A percentile compares a stretch with the other conserved stretches of the same genome.
phyloP scores from a whole-genome alignment of 2,113 vertebrate species.

The Sander lucioperca region DNA sequence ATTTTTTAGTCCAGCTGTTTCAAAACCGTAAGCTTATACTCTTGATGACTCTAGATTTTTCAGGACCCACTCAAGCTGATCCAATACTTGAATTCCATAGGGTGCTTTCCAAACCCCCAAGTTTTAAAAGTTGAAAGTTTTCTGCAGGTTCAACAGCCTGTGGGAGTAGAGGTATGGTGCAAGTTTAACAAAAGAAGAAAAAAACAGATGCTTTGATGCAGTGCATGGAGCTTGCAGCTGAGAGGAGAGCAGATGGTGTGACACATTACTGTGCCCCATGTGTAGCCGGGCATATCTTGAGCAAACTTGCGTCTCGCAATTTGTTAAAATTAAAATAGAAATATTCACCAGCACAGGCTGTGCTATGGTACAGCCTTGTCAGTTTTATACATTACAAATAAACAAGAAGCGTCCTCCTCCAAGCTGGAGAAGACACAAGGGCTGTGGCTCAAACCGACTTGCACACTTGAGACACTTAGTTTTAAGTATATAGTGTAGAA shows the following conservation, averaged over 20 bases:
- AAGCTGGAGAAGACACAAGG: background rate
- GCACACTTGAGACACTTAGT: no score
- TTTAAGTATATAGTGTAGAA: no score
- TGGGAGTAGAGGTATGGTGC: background rate
- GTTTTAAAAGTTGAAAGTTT: constrained; percentile 19
- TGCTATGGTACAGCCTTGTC: background rate
- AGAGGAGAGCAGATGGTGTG: constrained; percentile 43
- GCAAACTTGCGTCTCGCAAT: constrained; percentile 4
- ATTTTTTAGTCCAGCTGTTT: constrained; percentile 2
- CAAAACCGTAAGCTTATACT: background rate
- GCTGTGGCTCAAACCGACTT: no score
- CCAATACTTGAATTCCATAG: constrained; percentile 12
- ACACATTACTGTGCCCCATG: constrained; percentile 31
- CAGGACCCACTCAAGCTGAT: constrained; percentile 1
- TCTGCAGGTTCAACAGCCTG: constrained; percentile 15
- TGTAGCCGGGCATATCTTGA: constrained; percentile 16
- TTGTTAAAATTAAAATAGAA: constrained; percentile 40
- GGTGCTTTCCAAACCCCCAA: background rate
- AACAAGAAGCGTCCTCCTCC: constrained; percentile 5
- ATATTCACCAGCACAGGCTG: constrained; percentile 26
- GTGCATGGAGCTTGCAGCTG: constrained; percentile 7
- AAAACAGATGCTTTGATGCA: background rate
- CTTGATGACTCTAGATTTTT: background rate
- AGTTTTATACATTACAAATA: constrained; percentile 7
- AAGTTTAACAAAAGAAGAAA: background rate